Evolutionary conservation across 2,797 vertebrate genomes (phyloP).

Genomic region (Leptoclinus maculatus): DNA sequence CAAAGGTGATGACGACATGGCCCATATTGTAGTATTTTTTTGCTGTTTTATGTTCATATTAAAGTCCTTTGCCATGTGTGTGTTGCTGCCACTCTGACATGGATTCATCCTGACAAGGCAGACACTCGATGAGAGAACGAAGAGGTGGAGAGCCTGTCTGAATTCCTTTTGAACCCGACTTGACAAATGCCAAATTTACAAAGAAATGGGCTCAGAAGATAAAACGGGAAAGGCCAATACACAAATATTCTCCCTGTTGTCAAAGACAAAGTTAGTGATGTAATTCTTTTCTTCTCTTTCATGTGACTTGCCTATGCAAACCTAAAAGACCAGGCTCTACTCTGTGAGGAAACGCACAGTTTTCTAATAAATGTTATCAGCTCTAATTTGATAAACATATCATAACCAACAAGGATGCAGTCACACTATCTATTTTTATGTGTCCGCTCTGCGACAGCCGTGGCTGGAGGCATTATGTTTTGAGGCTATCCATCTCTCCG

Average conservation of each 20-base stretch:
- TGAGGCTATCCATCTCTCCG: neutral
- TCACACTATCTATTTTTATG: neutral
- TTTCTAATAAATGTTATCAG: neutral
- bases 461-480: neutral
- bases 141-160: conserved; percentile 56
- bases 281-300: conserved; percentile 53
- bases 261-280: conserved; percentile 65
- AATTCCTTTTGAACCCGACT: conserved; percentile 69
- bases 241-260: conserved; percentile 49
- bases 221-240: conserved; percentile 57
- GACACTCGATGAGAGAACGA: conserved; percentile 63
- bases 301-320: conserved; percentile 24
- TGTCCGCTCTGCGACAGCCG: neutral
- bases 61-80: conserved; percentile 45
- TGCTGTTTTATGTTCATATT: conserved; percentile 56
- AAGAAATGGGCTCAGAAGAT: conserved; percentile 62
- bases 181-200: conserved; percentile 77
- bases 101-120: conserved; percentile 66
- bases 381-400: neutral
- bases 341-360: neutral
- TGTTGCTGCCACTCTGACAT: conserved; percentile 60
- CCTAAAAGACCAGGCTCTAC: neutral
- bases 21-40: conserved; percentile 24
- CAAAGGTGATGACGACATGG: conserved; percentile 37
- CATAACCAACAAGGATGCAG: neutral